Conservation (phyloP, 2,888 invertebrate genomes). For the Ceraclea dissimilis region DNA sequence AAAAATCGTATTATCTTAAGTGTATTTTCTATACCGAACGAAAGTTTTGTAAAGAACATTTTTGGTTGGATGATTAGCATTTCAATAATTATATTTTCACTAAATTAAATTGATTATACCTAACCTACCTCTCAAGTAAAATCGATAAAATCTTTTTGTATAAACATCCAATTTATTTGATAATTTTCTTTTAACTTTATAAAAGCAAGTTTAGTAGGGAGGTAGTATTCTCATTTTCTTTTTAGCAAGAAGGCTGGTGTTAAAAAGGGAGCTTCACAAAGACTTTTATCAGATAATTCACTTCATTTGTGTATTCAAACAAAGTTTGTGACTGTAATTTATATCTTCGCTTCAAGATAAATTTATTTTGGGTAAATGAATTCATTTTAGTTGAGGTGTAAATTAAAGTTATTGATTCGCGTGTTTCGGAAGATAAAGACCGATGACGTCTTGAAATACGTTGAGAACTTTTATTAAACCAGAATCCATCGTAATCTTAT, state of each 20-base stretch:
- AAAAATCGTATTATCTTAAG: no score
- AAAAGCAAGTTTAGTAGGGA: no score
- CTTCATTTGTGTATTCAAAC: conserved; percentile 9
- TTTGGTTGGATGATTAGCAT: no score
- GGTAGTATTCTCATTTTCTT: background rate
- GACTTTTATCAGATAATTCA: conserved; percentile 13
- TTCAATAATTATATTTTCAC: no score
- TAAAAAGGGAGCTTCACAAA: background rate
- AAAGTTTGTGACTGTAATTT: conserved; percentile 4
- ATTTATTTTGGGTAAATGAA: conserved; percentile 2
- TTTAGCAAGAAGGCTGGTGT: background rate
- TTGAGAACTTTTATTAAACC: no score
- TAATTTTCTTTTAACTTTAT: background rate
- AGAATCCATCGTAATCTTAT: no score
- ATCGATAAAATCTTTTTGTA: background rate
- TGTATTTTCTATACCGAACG: no score
- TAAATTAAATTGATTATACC: no score
- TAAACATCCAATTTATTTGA: background rate
- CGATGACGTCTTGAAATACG: background rate
- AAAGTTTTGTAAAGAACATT: no score
- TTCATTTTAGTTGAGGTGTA: conserved; percentile 1
- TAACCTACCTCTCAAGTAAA: background rate
- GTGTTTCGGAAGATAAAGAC: background rate
- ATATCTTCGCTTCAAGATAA: background rate
- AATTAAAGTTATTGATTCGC: conserved; percentile 1